Conservation (phyloP, 2,888 invertebrate genomes). For the Trichopoda pennipes region DNA sequence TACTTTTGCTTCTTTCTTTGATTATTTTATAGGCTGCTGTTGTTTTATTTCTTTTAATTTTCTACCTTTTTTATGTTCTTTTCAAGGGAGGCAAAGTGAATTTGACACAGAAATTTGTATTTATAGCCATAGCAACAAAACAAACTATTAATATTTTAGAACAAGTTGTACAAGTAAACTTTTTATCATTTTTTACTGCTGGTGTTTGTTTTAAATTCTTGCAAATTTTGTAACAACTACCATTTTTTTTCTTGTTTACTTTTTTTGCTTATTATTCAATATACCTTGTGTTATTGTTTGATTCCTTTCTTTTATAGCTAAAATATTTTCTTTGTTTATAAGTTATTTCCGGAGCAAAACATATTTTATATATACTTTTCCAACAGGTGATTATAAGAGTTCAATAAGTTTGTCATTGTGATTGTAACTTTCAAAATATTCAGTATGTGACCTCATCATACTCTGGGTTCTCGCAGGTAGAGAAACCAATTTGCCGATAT, state of each 20-base stretch:
- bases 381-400: no score
- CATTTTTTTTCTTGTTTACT: no score
- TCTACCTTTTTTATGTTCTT: background rate
- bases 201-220: conserved; percentile 5
- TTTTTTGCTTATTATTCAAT: conserved; percentile 19
- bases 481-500: no score
- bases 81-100: conserved; percentile 34
- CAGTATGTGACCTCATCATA: no score
- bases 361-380: no score
- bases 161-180: conserved; percentile 13
- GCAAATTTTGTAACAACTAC: conserved; percentile 40
- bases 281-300: background rate
- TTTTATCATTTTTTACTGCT: background rate
- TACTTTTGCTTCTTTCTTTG: background rate
- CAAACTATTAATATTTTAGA: conserved; percentile 34
- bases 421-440: no score
- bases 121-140: conserved; percentile 57
- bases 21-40: conserved; percentile 15
- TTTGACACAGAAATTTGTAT: conserved; percentile 58
- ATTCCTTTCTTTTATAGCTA: background rate
- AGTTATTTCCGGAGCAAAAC: conserved; percentile 40
- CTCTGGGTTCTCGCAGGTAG: no score
- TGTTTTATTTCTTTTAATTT: conserved; percentile 6
- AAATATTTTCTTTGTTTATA: background rate
- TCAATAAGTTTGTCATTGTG: no score